Percentiles rank a stretch among this genome's conserved stretches.
These are phyloP conservation scores for Oxyura jamaicensis DNA, from an alignment of 2,113 vertebrate species.

Conservation along the genomic window DNA sequence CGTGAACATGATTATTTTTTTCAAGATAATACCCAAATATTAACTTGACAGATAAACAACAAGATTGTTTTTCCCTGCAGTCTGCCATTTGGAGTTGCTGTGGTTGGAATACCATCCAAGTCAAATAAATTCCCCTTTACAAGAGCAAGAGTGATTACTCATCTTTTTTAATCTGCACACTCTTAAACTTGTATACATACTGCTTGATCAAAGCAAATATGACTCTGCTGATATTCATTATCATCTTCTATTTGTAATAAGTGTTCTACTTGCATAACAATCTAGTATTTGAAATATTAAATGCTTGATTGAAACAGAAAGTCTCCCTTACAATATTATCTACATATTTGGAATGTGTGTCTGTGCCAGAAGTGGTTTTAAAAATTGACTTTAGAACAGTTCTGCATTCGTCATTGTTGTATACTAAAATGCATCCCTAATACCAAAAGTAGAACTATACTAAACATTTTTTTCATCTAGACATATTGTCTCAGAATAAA, in stretches of 20 bases:
- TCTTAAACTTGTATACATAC: not conserved
- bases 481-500: not conserved
- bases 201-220: not conserved
- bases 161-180: not conserved
- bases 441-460: not conserved
- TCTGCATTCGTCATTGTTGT: not conserved
- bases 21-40: not conserved
- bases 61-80: not conserved
- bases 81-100: not conserved
- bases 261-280: not conserved
- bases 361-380: not conserved
- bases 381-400: not conserved
- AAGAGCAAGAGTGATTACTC: not conserved
- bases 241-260: not conserved
- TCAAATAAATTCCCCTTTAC: not conserved
- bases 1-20: not conserved
- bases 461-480: not conserved
- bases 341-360: not conserved
- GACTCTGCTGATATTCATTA: not conserved
- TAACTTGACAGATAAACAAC: not conserved
- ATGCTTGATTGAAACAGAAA: not conserved
- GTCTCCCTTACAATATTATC: not conserved
- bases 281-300: not conserved
- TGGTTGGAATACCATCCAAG: not conserved
- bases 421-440: not conserved